Conservation (phyloP, 2,797 vertebrate genomes). For the Menidia menidia region DNA sequence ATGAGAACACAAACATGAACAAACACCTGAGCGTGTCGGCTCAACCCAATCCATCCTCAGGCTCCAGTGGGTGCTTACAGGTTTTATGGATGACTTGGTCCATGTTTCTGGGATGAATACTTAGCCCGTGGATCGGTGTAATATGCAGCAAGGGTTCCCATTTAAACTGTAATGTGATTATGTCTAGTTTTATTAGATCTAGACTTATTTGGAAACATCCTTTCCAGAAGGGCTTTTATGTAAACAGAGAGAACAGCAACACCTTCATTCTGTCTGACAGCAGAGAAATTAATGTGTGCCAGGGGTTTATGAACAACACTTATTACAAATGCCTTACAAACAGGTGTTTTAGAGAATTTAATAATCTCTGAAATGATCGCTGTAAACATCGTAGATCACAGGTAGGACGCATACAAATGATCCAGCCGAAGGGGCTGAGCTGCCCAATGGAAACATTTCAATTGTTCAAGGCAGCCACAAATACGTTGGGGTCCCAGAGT, state of each 20-base stretch:
- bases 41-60: constrained; percentile 26
- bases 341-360: constrained; percentile 6
- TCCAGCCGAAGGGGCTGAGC: neutral
- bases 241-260: constrained; percentile 22
- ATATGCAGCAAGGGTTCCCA: constrained; percentile 40
- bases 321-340: constrained; percentile 8
- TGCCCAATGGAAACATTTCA: neutral
- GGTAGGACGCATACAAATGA: neutral
- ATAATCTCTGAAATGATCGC: constrained; percentile 23
- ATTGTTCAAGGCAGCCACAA: neutral
- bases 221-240: constrained; percentile 40
- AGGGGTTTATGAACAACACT: constrained; percentile 20
- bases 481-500: neutral
- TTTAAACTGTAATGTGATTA: constrained; percentile 54
- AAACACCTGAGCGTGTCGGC: constrained; percentile 16
- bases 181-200: constrained; percentile 50
- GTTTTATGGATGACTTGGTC: constrained; percentile 43
- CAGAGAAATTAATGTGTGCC: constrained; percentile 16
- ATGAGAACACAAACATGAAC: constrained; percentile 10
- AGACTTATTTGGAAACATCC: constrained; percentile 48
- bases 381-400: constrained; percentile 11
- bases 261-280: constrained; percentile 26
- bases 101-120: constrained; percentile 30
- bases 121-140: constrained; percentile 15
- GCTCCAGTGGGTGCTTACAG: constrained; percentile 28